phyloP scores from a whole-genome alignment of 64 coral and sea anemone genomes.

The Montipora cactus region DNA sequence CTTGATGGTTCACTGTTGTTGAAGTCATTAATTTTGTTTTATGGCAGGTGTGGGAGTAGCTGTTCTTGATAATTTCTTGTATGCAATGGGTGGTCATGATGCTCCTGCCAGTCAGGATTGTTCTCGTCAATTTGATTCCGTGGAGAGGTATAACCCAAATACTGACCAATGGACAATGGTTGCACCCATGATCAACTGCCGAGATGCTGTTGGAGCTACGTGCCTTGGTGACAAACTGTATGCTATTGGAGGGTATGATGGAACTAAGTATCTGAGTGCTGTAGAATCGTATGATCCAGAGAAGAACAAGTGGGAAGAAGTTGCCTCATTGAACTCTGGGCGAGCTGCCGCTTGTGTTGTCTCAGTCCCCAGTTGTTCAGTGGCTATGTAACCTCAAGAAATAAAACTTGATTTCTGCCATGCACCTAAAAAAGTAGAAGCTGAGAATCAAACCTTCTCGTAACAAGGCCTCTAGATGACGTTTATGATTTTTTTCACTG shows the following conservation, averaged over 20 bases:
- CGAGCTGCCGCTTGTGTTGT: constrained; percentile 97
- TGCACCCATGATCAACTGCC: constrained; percentile 94
- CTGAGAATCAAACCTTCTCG: no score
- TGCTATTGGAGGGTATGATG: constrained; percentile 96
- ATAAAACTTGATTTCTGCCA: not conserved
- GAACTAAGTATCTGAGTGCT: constrained; percentile 94
- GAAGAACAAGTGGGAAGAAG: constrained; percentile 95
- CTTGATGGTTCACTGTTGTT: no score
- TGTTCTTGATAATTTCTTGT: constrained; percentile 92
- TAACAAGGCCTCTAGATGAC: no score
- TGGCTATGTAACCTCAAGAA: not conserved
- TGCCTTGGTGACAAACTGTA: constrained; percentile 95
- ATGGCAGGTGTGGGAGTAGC: constrained; percentile 85
- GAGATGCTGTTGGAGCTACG: constrained; percentile 95
- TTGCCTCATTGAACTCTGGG: constrained; percentile 85
- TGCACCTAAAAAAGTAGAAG: no score
- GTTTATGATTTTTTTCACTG: no score
- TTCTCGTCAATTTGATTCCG: constrained; percentile 98
- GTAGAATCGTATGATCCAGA: constrained; percentile 95
- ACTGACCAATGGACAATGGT: constrained; percentile 99
- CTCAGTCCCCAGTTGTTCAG: constrained; percentile 60
- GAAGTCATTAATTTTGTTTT: not conserved
- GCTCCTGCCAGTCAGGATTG: constrained; percentile 97
- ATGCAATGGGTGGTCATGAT: constrained; percentile 99
- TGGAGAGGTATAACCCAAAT: constrained; percentile 96